phyloP scores from a whole-genome alignment of 37 sponge, comb jelly and placozoan species.

The Spongilla lacustris region DNA sequence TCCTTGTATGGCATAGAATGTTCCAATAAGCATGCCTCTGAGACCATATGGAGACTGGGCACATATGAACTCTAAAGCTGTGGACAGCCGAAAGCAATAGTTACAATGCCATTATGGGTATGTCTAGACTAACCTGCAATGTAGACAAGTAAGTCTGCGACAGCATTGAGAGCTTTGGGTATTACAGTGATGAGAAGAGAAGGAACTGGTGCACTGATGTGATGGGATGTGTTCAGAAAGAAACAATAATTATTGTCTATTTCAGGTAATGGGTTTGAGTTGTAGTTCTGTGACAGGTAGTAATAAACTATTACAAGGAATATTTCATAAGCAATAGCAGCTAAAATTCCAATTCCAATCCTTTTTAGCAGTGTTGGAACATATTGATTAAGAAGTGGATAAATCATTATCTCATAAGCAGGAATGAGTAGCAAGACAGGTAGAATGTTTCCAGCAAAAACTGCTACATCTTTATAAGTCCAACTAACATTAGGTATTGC shows the following conservation, averaged over 20 bases:
- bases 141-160: constrained; percentile 24
- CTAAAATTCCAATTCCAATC: constrained; percentile 11
- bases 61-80: not conserved
- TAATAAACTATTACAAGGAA: not conserved
- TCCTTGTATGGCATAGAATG: not conserved
- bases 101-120: too few relatives aligned
- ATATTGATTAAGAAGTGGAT: constrained; percentile 13
- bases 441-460: not conserved
- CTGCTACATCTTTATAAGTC: too few relatives aligned
- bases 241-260: not conserved
- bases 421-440: not conserved
- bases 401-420: not conserved
- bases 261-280: not conserved
- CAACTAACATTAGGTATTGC: too few relatives aligned
- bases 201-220: not conserved
- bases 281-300: too few relatives aligned
- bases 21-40: constrained; percentile 26
- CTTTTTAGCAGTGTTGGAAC: not conserved
- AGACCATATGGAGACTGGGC: constrained; percentile 26
- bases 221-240: not conserved
- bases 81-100: not conserved
- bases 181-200: not conserved
- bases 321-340: not conserved
- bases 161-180: not conserved
- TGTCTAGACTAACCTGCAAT: not conserved